phyloP scores from a whole-genome alignment of 2,888 invertebrate species.

The Piscicola geometra region DNA sequence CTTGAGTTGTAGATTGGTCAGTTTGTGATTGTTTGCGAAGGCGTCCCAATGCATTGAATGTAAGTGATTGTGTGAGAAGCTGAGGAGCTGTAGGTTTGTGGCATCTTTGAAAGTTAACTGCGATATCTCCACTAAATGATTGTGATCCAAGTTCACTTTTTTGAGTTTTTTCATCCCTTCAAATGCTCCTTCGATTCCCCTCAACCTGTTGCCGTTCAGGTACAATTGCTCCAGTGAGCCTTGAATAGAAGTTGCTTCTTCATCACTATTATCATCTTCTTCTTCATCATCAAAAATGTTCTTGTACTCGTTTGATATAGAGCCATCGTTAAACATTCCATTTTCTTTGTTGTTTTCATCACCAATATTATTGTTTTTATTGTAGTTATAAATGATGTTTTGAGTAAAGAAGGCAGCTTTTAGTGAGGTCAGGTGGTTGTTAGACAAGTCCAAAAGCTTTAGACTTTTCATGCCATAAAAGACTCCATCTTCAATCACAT shows the following conservation, averaged over 20 bases:
- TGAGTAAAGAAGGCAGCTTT: conserved; percentile 28
- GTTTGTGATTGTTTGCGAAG: conserved; percentile 57
- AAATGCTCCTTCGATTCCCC: conserved; percentile 37
- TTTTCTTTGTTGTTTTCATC: conserved; percentile 15
- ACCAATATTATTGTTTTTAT: neutral
- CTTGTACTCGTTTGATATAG: neutral
- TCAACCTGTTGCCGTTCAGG: conserved; percentile 38
- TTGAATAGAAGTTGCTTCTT: neutral
- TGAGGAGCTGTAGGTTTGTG: conserved; percentile 39
- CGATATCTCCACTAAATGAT: conserved; percentile 38
- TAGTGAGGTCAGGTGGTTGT: conserved; percentile 35
- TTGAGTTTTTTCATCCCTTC: conserved; percentile 28
- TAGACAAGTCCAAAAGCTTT: conserved; percentile 36
- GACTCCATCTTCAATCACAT: conserved; percentile 33
- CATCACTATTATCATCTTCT: conserved; percentile 8
- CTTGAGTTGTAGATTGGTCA: conserved; percentile 41
- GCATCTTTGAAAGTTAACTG: conserved; percentile 41
- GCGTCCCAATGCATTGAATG: conserved; percentile 36
- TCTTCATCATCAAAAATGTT: conserved; percentile 20
- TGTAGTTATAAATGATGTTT: neutral
- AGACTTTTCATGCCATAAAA: conserved; percentile 30
- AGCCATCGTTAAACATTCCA: conserved; percentile 8
- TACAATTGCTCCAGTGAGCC: conserved; percentile 26
- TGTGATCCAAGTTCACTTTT: conserved; percentile 39
- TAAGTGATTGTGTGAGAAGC: conserved; percentile 39